A percentile compares a stretch with the other conserved stretches of the same genome.
Evolutionary conservation across 1,140 invertebrate genomes (phyloP).

Genomic region (Drosophila ficusphila): DNA sequence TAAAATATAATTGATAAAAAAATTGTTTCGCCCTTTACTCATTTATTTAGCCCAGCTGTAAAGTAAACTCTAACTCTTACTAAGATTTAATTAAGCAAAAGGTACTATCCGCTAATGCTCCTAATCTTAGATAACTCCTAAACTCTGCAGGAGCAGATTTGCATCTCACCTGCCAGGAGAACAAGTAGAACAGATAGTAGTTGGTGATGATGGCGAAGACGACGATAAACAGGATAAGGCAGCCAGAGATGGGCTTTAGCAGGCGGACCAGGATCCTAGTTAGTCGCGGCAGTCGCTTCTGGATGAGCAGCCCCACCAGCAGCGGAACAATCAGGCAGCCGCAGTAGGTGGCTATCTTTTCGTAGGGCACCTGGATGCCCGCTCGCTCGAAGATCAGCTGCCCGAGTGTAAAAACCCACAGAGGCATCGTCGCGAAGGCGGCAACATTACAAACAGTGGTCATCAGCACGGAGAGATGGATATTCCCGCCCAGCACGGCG

Average conservation of each 20-base stretch:
- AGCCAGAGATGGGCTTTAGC: constrained; percentile 93
- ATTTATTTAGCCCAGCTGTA: no score
- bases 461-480: constrained; percentile 96
- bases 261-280: constrained; percentile 90
- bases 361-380: constrained; percentile 91
- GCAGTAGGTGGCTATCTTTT: constrained; percentile 90
- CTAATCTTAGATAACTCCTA: no score
- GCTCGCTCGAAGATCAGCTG: constrained; percentile 90
- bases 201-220: constrained; percentile 97
- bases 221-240: constrained; percentile 94
- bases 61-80: no score
- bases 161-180: constrained; percentile 92
- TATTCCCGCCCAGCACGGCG: constrained; percentile 93
- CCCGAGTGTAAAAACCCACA: constrained; percentile 98
- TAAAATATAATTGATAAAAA: no score
- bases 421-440: constrained; percentile 96
- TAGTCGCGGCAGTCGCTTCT: constrained; percentile 88
- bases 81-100: no score
- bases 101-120: no score
- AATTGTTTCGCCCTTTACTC: no score
- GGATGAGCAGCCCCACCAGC: constrained; percentile 91
- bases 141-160: no score
- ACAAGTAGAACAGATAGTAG: constrained; percentile 94
- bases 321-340: constrained; percentile 93
- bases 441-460: constrained; percentile 94